Evolutionary conservation across 1,140 invertebrate genomes (phyloP).

Genomic region (Papilio polyxenes): DNA sequence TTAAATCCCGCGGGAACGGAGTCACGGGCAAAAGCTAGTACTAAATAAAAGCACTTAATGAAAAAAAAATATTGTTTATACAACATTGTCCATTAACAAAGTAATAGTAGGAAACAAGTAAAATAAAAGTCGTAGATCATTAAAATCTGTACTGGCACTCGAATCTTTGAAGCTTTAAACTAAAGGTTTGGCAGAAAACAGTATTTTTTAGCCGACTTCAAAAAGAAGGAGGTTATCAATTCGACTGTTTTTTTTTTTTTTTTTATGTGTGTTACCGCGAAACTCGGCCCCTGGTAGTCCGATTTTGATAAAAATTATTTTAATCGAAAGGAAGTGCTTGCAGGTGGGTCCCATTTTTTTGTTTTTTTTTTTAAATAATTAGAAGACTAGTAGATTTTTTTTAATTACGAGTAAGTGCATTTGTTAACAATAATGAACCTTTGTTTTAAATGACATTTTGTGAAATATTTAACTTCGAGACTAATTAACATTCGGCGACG

Average conservation of each 20-base stretch:
- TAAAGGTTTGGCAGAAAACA: neutral
- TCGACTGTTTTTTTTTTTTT: no score
- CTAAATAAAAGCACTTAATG: neutral
- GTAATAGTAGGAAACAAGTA: neutral
- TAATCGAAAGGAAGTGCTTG: no score
- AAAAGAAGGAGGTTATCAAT: no score
- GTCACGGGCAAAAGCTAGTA: no score
- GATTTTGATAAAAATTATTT: no score
- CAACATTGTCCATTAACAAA: neutral
- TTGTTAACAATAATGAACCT: neutral
- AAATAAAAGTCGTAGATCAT: neutral
- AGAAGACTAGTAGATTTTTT: no score
- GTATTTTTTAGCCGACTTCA: no score
- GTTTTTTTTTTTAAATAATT: no score
- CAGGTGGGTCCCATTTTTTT: no score
- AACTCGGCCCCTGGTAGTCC: no score
- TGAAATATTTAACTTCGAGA: neutral
- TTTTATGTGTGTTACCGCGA: no score
- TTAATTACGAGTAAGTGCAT: neutral
- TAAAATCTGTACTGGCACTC: neutral
- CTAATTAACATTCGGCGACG: slow-evolving; percentile 4
- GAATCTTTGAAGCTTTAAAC: neutral
- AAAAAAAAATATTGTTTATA: neutral
- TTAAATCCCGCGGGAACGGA: no score
- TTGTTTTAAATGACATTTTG: neutral